phyloP scores from a whole-genome alignment of 2,113 vertebrate species.

The Lampris megalopsis region DNA sequence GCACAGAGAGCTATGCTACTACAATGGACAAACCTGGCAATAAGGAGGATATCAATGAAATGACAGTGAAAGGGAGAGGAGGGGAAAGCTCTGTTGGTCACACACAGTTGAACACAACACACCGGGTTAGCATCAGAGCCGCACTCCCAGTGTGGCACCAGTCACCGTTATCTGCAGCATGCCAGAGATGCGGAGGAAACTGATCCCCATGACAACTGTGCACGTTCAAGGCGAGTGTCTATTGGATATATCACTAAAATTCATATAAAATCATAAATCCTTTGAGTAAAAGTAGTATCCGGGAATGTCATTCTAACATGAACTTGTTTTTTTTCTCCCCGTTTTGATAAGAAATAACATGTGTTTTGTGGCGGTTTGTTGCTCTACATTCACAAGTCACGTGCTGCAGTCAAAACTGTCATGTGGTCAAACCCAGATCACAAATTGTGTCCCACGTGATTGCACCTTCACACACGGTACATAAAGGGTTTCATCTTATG shows the following conservation, averaged over 20 bases:
- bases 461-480: no score
- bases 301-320: conserved; percentile 4
- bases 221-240: conserved; percentile 10
- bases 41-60: not conserved
- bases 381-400: no score
- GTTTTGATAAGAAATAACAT: conserved; percentile 1
- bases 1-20: conserved; percentile 5
- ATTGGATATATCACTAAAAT: not conserved
- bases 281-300: not conserved
- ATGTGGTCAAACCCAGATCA: no score
- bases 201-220: not conserved
- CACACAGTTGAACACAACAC: conserved; percentile 3
- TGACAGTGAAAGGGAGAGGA: conserved; percentile 5
- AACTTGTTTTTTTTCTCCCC: not conserved
- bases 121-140: conserved; percentile 1
- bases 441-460: no score
- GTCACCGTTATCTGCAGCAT: conserved; percentile 3
- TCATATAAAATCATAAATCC: not conserved
- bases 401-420: no score
- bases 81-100: not conserved
- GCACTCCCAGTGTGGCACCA: not conserved
- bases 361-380: no score
- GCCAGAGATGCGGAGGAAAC: not conserved
- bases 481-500: no score
- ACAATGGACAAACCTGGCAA: not conserved